Base-by-base conservation (phyloP, 2,888 invertebrate species). In the Dolichopus griseipennis region DNA sequence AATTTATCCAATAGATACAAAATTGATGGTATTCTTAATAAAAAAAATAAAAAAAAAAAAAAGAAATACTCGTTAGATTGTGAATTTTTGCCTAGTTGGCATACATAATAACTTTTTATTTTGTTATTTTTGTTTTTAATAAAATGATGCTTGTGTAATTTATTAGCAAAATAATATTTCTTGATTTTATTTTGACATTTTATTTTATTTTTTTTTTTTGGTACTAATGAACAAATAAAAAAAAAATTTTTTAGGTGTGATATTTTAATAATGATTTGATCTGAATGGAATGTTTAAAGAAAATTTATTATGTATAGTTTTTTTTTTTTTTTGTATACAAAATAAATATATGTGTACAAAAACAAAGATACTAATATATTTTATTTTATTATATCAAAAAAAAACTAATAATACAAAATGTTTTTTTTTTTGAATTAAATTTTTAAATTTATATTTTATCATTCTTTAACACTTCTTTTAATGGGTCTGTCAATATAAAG, bases 251-350 rank as follows among this genome's bases (percentile, higher is more conserved):
- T 52, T 15, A 52, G 52, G 52, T 52, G 52, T 52, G 52, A 52
- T 52, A 52, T 52, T 18, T 52, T 52, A 52, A 52, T 52, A 52
- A 52, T 52, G 52, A 52, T 52, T 52, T 52, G 52, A 52, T 52
- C 52, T 18, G 52, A 52, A 12, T 52, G 52, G 52, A 52, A 52
- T 52, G 15, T 52, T 18, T 15, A n/a, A 52, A 52, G 52, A 52
- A 52, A 52, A 52, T 52, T 52, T 52, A 52, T 52, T 52, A 52
- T n/a, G 6, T 15, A 27, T 52, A 37, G 8, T 52, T 41, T n/a
- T n/a, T n/a, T n/a, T n/a, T n/a, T n/a, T n/a, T n/a, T n/a, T n/a
- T 12, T 6, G 6, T 18, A 52, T 52, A 52, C 9, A 12, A 6
- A 52, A 52, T 18, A 52, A 52, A 52, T 52, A 52, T 12, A 10